Conservation (phyloP, 2,797 vertebrate genomes). For the Aphelocoma californica region DNA sequence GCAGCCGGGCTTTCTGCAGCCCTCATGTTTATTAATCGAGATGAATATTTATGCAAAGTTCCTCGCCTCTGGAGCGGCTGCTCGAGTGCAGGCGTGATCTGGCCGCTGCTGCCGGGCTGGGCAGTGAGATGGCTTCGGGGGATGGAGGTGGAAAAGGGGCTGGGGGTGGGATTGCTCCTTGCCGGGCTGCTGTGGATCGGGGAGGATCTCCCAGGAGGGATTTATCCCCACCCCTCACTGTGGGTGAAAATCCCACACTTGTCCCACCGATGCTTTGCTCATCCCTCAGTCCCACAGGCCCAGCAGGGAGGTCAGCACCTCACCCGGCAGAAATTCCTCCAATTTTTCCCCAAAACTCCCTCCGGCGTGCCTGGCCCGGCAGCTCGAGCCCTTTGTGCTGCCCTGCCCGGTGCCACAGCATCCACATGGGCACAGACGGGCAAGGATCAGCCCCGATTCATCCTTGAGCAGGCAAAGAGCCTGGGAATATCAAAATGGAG, state of each 20-base stretch:
- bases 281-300: not conserved
- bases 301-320: not conserved
- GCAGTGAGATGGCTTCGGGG: not conserved
- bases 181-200: not conserved
- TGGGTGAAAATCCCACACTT: fast-evolving
- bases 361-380: not conserved
- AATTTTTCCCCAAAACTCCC: not conserved
- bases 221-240: not conserved
- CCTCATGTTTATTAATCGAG: constrained; percentile 66
- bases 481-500: not conserved
- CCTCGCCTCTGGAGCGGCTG: not conserved
- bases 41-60: constrained; percentile 66
- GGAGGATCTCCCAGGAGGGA: not conserved
- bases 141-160: not conserved
- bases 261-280: not conserved
- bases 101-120: not conserved
- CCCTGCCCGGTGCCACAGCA: not conserved
- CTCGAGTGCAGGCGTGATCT: not conserved
- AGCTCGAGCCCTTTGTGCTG: fast-evolving
- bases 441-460: fast-evolving
- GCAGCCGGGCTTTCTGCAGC: constrained; percentile 27
- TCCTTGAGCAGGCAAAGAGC: not conserved
- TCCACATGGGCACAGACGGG: fast-evolving
- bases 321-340: not conserved
- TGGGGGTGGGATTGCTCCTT: not conserved